Evolutionary conservation across 1,140 invertebrate genomes (phyloP), one percentile per base, ranked within the genome.

Genomic region (Musca domestica): DNA sequence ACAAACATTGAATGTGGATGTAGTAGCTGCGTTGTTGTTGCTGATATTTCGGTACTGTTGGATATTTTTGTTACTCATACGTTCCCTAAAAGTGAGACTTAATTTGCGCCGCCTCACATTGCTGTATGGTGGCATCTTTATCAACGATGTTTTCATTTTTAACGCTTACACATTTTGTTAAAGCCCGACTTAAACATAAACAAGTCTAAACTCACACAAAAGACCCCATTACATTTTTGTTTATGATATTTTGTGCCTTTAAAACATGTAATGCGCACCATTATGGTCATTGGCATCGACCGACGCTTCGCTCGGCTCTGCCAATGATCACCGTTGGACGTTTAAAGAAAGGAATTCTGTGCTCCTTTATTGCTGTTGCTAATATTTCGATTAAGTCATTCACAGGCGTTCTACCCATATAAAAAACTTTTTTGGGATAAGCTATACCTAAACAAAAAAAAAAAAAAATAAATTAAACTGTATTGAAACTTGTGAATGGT

Each of bases 311-410:
- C n/a, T n/a, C n/a, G n/a, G n/a, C n/a, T n/a, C n/a, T n/a, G n/a
- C n/a, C n/a, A n/a, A n/a, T n/a, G 49, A n/a, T 12, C 52, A 22
- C 54, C 52, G 20, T 25, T 61, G 15, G 34, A 34, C 22, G 15
- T 61, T 34, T 27, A 61, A 61, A 19, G 19, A 61, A 41, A 22
- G 14, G 19, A 61, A 61, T 41, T 61, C 41, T 61, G 56, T 61
- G 34, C 61, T 23, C 61, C 64, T 52, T 70, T 67, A 64, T 67
- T 64, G 46, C 64, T 67, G 63, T 67, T 70, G 63, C 54, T 70
- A 66, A 67, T 69, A 69, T 67, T 69, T 69, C 68, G 68, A 69
- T 69, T 69, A 69, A 69, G 68, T 23, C 68, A 69, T 68, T 64
- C 27, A 48, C 27, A 30, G 27, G 27, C 27, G 34, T 41, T 41